phyloP scores from a whole-genome alignment of 2,888 invertebrate genomes.

The Papilio demoleus region DNA sequence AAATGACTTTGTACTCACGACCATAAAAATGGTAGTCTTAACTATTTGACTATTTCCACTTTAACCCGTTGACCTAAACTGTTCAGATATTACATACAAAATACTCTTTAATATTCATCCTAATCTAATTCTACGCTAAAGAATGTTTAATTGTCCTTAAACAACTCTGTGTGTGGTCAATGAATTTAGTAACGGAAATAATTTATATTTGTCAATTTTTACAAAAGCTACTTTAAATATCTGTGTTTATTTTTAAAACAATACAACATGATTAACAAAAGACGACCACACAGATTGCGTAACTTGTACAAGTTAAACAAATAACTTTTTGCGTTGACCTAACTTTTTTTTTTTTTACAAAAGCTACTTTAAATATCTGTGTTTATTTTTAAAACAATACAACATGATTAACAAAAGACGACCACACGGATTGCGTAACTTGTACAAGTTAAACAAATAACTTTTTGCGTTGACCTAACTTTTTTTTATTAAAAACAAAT shows the following conservation, averaged over 20 bases:
- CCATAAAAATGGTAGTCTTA: no score
- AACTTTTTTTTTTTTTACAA: no score
- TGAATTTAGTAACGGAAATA: background rate
- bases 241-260: conserved; percentile 28
- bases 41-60: no score
- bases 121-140: background rate
- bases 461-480: conserved; percentile 1
- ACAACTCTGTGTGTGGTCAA: background rate
- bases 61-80: no score
- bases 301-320: conserved; percentile 1
- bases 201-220: background rate
- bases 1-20: no score
- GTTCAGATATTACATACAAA: no score
- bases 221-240: background rate
- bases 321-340: conserved; percentile 3
- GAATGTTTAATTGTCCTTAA: background rate
- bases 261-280: conserved; percentile 19
- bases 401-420: conserved; percentile 24
- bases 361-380: conserved; percentile 1
- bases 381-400: conserved; percentile 27
- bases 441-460: background rate
- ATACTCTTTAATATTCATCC: no score
- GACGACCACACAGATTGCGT: conserved; percentile 37
- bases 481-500: background rate
- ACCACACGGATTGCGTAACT: conserved; percentile 37